These are phyloP conservation scores for Rhinoptilus africanus DNA, from an alignment of 2,113 vertebrate genomes.

Conservation along the genomic window DNA sequence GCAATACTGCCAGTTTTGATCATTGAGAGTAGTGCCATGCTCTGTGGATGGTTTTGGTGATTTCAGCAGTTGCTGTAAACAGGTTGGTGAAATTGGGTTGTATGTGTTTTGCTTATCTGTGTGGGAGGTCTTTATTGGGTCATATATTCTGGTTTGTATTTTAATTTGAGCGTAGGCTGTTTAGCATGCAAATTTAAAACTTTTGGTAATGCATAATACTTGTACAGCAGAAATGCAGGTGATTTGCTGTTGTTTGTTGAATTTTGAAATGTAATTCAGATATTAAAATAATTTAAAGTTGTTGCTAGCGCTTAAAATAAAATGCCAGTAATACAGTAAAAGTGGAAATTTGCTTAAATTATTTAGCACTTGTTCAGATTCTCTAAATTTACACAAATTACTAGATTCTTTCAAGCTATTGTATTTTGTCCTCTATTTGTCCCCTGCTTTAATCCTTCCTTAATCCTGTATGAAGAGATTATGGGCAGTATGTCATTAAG, in stretches of 20 bases:
- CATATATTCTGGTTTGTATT: background rate
- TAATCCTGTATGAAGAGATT: conserved; percentile 68
- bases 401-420: background rate
- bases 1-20: background rate
- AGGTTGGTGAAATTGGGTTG: background rate
- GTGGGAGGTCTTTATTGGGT: background rate
- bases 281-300: background rate
- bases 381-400: background rate
- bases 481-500: conserved; percentile 22
- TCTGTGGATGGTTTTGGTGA: fast-evolving
- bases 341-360: background rate
- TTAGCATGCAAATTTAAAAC: background rate
- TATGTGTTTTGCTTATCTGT: background rate
- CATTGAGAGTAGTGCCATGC: background rate
- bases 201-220: background rate
- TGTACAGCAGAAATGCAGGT: background rate
- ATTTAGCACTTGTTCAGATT: background rate
- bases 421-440: conserved; percentile 63
- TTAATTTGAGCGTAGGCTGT: background rate
- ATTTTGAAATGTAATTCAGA: background rate
- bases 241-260: background rate
- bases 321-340: background rate
- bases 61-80: background rate
- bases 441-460: conserved; percentile 62
- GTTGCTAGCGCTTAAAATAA: background rate